Evolutionary conservation across 2,888 invertebrate genomes (phyloP), one percentile per base, ranked within the genome.

Genomic region (Strigamia maritima): DNA sequence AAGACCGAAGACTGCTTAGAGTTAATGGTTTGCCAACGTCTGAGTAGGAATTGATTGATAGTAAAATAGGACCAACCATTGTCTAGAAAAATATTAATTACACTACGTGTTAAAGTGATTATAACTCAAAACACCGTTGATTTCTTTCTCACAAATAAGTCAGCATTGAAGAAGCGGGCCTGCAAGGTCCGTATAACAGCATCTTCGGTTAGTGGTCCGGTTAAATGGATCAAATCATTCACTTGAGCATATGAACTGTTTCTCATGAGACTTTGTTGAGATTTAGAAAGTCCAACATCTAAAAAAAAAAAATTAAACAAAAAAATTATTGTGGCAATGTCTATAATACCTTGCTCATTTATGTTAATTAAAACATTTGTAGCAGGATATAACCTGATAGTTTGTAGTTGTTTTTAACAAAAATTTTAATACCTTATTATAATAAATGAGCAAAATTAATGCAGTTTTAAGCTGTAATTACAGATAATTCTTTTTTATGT

Each of bases 201-300:
- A 86, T 97, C 95, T 87, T 97, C 97, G 44, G 95, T 97, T 84
- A 97, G 90, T 78, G 96, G 96, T 44, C 95, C 95, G 75, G 93
- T 91, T 84, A 97, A 89, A 88, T 96, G 95, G 86, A 96, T 96
- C 84, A 97, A 90, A 88, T 97, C 96, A 84, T 94, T 93, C 85
- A 94, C 90, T 86, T 93, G 89, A 81, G 88, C 88, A 79, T 85
- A 84, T 8, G 78, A 44, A 76, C 81, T 80, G 28, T 79, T 44
- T 22, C 80, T 54, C 28, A 80, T 80, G 28, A 80, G 22, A 22
- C 24, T 75, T 75, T 75, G 75, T 35, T 65, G 76, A 22, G 76
- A 75, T 19, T 79, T 78, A 28, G 79, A 78, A 44, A 80, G 80
- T 79, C 81, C 80, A 79, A 79, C 49, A 49, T 80, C 81, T 80